These are phyloP conservation scores for Pseudomyrmex pallidus DNA, from an alignment of 1,140 invertebrate genomes.

Conservation along the genomic window DNA sequence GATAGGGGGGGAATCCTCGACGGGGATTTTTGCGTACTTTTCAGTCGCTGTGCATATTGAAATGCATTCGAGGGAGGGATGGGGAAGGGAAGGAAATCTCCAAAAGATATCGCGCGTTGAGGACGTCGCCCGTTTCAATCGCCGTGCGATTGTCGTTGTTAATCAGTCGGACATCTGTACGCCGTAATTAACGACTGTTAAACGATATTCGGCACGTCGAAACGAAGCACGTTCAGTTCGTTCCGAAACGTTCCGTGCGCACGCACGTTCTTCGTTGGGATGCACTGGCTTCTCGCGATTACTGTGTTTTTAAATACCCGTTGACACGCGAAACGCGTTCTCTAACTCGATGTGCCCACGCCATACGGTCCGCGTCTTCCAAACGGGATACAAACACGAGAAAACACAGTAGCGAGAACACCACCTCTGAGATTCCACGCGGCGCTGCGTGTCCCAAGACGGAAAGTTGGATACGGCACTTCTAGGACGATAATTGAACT, in stretches of 20 bases:
- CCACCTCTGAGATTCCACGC: conserved; percentile 22
- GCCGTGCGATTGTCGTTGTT: conserved; percentile 18
- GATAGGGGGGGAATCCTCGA: neutral
- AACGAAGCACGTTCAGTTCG: neutral
- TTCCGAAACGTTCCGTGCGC: conserved; percentile 12
- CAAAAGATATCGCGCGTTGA: conserved; percentile 4
- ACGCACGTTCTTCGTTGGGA: conserved; percentile 16
- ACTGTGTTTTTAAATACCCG: neutral
- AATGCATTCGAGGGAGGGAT: conserved; percentile 5
- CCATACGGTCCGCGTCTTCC: neutral
- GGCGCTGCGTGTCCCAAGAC: conserved; percentile 13
- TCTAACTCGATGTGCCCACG: conserved; percentile 9
- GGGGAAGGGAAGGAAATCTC: no score
- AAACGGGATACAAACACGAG: neutral
- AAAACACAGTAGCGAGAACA: neutral
- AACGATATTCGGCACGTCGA: neutral
- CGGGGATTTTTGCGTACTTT: conserved; percentile 7
- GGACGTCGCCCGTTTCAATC: conserved; percentile 4
- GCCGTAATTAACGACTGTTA: no score
- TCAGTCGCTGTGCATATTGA: conserved; percentile 16
- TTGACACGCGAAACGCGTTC: neutral
- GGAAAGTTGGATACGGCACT: conserved; percentile 39
- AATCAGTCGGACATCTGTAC: conserved; percentile 9
- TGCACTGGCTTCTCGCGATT: conserved; percentile 10
- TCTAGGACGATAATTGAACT: neutral